Evolutionary conservation across 2,888 invertebrate genomes (phyloP).

Genomic region (Polydesmus complanatus): DNA sequence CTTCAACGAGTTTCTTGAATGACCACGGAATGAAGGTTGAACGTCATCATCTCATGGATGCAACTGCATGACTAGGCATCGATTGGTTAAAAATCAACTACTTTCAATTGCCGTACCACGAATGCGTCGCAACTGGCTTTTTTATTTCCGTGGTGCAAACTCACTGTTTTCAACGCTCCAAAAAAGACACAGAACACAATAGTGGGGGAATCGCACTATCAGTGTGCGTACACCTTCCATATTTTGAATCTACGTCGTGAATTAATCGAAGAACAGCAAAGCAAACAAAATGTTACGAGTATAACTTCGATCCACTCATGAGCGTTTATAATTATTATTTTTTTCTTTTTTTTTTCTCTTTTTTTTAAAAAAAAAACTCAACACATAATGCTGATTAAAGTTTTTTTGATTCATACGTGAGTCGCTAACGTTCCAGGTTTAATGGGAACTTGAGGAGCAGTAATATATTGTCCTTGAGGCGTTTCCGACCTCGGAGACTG

Average conservation of each 20-base stretch:
- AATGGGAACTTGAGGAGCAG: slow-evolving; percentile 40
- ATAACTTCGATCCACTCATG: not conserved
- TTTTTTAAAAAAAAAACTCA: no score
- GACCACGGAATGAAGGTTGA: not conserved
- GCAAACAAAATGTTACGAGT: not conserved
- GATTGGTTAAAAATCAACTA: not conserved
- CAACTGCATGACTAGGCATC: not conserved
- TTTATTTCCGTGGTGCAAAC: no score
- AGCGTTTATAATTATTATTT: not conserved
- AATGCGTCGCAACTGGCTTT: no score
- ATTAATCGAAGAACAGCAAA: no score
- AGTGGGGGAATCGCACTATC: not conserved
- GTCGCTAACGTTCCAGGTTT: slow-evolving; percentile 51
- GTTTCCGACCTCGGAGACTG: slow-evolving; percentile 23
- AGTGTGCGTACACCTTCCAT: not conserved
- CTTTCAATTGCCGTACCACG: not conserved
- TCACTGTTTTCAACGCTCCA: no score
- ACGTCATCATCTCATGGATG: not conserved
- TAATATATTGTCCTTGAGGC: slow-evolving; percentile 39
- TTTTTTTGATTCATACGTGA: slow-evolving; percentile 42
- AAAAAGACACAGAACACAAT: not conserved
- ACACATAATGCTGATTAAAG: not conserved
- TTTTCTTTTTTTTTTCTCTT: not conserved
- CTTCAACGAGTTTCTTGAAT: no score
- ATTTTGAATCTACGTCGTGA: not conserved